Evolutionary conservation across 1,140 invertebrate genomes (phyloP).

Genomic region (Cardiocondyla obscurior): DNA sequence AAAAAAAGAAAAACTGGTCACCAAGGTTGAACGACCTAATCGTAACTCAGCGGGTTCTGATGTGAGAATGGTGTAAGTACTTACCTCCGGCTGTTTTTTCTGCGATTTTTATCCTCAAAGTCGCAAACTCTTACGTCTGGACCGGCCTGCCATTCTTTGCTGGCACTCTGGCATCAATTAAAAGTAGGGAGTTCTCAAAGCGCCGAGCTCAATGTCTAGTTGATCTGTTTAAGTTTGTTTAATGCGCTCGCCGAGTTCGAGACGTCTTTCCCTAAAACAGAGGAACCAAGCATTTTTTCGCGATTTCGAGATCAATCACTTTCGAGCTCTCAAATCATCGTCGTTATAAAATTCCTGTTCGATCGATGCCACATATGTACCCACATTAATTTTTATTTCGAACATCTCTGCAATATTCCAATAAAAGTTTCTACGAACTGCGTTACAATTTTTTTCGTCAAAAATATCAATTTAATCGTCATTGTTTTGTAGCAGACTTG

Average conservation of each 20-base stretch:
- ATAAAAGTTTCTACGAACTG: background rate
- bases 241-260: too few species aligned
- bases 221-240: too few species aligned
- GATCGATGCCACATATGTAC: background rate
- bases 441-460: background rate
- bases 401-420: background rate
- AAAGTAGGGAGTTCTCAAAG: too few species aligned
- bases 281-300: too few species aligned
- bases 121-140: slow-evolving; percentile 51
- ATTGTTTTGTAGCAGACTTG: slow-evolving; percentile 10
- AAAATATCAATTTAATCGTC: slow-evolving; percentile 9
- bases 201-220: too few species aligned
- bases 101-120: slow-evolving; percentile 68
- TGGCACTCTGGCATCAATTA: slow-evolving; percentile 36
- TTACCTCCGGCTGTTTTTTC: slow-evolving; percentile 67
- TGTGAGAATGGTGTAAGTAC: slow-evolving; percentile 76
- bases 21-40: slow-evolving; percentile 67
- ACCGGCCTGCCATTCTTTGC: background rate
- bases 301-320: background rate
- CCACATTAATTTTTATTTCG: slow-evolving; percentile 19
- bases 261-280: too few species aligned
- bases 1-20: background rate
- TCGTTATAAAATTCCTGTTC: too few species aligned
- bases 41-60: slow-evolving; percentile 74
- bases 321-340: too few species aligned